phyloP scores from a whole-genome alignment of 2,797 vertebrate genomes.

The Masticophis lateralis region DNA sequence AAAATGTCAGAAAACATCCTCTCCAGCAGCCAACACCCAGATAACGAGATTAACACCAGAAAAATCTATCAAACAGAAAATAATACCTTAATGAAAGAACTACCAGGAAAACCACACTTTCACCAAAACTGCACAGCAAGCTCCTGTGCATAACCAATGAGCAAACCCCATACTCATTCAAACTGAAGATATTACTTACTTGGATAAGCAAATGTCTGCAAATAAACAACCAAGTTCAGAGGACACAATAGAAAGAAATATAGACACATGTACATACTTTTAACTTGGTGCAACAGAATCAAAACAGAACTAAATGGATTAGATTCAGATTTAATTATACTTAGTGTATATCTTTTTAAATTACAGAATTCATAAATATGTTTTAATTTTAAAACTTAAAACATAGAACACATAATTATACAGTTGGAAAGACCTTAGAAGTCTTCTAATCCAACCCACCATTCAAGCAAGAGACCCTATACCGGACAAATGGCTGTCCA shows the following conservation, averaged over 20 bases:
- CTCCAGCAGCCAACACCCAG: background rate
- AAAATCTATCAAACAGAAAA: background rate
- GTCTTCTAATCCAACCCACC: too few relatives aligned
- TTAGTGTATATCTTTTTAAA: background rate
- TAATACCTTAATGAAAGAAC: background rate
- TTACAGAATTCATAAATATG: background rate
- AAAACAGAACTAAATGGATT: background rate
- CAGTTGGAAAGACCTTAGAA: too few relatives aligned
- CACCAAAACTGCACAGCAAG: background rate
- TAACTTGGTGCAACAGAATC: background rate
- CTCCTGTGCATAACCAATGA: background rate
- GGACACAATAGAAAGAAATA: background rate
- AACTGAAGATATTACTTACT: background rate
- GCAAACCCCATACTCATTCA: background rate
- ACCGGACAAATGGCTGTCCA: too few relatives aligned
- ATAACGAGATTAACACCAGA: background rate
- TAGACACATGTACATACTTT: background rate
- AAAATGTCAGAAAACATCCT: background rate
- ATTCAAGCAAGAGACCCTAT: too few relatives aligned
- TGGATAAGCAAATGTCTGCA: background rate
- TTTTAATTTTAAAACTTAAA: background rate
- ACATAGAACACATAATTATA: too few relatives aligned
- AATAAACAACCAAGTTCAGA: background rate
- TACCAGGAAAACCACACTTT: background rate
- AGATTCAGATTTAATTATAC: background rate